phyloP scores from a whole-genome alignment of 1,140 invertebrate species.

The Agraylea sexmaculata region DNA sequence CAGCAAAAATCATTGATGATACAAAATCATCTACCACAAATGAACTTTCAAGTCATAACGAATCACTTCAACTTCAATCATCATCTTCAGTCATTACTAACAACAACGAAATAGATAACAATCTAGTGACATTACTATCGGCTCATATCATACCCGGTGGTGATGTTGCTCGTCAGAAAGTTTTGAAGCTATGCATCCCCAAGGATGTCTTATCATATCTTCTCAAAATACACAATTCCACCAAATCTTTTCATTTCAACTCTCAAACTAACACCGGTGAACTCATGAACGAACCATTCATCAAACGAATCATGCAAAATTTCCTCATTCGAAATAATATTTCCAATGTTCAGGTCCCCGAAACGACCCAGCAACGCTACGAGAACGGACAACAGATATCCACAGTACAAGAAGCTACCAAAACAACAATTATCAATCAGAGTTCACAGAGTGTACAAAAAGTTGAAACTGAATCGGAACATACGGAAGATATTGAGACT shows the following conservation, averaged over 20 bases:
- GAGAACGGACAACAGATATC: background rate
- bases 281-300: conserved; percentile 10
- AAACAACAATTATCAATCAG: too few species aligned
- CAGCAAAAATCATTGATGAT: too few species aligned
- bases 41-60: conserved; percentile 1
- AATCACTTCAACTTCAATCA: conserved; percentile 2
- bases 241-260: too few species aligned
- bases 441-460: too few species aligned
- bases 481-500: too few species aligned
- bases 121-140: conserved; percentile 17
- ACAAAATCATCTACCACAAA: too few species aligned
- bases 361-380: too few species aligned
- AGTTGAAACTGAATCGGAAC: too few species aligned
- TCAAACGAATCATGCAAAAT: conserved; percentile 17
- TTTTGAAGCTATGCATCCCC: conserved; percentile 19
- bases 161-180: conserved; percentile 13
- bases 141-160: conserved; percentile 19
- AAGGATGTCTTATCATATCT: conserved; percentile 18
- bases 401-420: conserved; percentile 4
- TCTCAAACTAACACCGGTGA: conserved; percentile 8
- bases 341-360: conserved; percentile 19
- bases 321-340: conserved; percentile 14
- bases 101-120: conserved; percentile 1
- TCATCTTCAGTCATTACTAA: conserved; percentile 8
- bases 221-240: conserved; percentile 14